Evolutionary conservation across 2,797 vertebrate species (phyloP), one percentile per base, ranked within the genome.

Genomic region (Hoplostethus atlanticus): DNA sequence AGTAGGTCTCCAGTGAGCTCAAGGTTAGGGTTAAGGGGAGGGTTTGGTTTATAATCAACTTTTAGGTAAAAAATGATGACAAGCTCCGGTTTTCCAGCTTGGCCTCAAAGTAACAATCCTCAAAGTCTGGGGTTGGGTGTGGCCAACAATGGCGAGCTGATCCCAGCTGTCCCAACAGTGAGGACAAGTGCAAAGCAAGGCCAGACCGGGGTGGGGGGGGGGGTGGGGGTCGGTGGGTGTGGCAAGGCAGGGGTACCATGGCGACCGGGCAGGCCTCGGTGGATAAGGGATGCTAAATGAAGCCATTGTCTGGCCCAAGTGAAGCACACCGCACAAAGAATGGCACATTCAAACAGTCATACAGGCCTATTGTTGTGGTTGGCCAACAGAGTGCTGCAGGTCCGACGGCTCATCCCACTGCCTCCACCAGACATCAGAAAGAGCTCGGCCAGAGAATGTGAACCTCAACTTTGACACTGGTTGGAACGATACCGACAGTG

Each of bases 241-340:
- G 89, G 88, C 83, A 78, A 73, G 84, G 84, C 76, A 68, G 83
- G 83, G 87, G 78, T 86, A 72, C 86, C 76, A 90, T 91, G 90
- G 92, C 83, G 91, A 93, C 85, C 54, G 84, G 80, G 85, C 76
- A 85, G 89, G 83, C 89, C 87, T 83, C 80, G 67, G 76, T 75
- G 89, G 80, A 91, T 86, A 84, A 85, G 92, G 62, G 93, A 94
- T 90, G 93, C 86, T 91, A 94, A 95, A 93, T 93, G 92, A 95
- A 86, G 85, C 91, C 71, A 93, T 95, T 95, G 95, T 95, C 88
- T 88, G 87, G 84, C 93, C 90, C 90, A 92, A 94, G 91, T 92
- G 91, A 94, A 93, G 92, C 95, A 94, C 92, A 94, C 88, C 80
- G 77, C 73, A 59, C 83, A 86, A 87, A 94, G 92, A 94, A 93